Percentiles rank a stretch among this genome's conserved stretches.
Evolutionary conservation across 2,113 vertebrate genomes (phyloP).

Genomic region (Sitta europaea): DNA sequence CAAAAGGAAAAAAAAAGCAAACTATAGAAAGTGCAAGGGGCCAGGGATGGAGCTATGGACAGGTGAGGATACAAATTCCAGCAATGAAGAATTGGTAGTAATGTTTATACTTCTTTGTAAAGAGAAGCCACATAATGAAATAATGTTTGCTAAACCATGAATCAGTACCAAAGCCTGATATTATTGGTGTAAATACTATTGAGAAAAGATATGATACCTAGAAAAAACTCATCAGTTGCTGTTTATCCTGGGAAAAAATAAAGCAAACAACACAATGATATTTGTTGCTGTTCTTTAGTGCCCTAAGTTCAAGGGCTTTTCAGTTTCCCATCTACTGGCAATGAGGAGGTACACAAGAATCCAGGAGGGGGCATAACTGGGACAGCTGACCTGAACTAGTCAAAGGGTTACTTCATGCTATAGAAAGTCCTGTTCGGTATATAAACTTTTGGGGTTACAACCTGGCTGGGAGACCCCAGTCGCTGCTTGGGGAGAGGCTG

Average conservation of each 20-base stretch:
- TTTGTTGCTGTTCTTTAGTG: not conserved
- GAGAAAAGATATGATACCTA: not conserved
- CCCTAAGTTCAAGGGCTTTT: not conserved
- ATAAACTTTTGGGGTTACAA: not conserved
- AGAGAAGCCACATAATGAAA: not conserved
- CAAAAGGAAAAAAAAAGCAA: not conserved
- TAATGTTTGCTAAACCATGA: not conserved
- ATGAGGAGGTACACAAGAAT: not conserved
- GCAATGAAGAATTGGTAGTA: not conserved
- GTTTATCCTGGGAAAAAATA: not conserved
- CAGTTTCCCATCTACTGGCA: not conserved
- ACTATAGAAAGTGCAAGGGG: not conserved
- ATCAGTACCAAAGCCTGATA: not conserved
- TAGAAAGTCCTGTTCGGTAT: accelerated
- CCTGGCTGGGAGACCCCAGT: not conserved
- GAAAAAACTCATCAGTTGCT: not conserved
- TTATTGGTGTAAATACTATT: not conserved
- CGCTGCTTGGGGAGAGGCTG: not conserved
- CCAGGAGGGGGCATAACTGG: not conserved
- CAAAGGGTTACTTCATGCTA: not conserved
- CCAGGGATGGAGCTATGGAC: accelerated
- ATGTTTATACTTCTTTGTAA: not conserved
- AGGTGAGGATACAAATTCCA: not conserved
- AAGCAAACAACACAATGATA: not conserved
- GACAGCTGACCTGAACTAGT: not conserved